phyloP scores from a whole-genome alignment of 2,888 invertebrate genomes.

The Chelonus formosanus region DNA sequence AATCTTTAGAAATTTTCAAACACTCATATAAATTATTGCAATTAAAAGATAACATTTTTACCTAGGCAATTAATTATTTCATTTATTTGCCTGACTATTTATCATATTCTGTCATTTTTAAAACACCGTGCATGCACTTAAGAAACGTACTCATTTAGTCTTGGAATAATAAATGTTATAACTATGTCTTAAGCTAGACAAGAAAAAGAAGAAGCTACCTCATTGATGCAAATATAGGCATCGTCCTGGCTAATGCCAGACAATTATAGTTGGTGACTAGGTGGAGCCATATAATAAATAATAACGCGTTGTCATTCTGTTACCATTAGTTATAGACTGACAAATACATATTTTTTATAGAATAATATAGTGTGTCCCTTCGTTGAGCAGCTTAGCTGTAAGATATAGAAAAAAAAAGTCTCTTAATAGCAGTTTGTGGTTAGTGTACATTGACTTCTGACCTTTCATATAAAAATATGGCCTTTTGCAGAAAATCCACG shows the following conservation, averaged over 20 bases:
- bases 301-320: slow-evolving; percentile 43
- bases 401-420: too few relatives aligned
- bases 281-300: slow-evolving; percentile 41
- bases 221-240: slow-evolving; percentile 35
- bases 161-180: slow-evolving; percentile 50
- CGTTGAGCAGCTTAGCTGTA: too few relatives aligned
- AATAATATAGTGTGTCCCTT: slow-evolving; percentile 40
- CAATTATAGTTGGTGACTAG: slow-evolving; percentile 50
- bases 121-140: slow-evolving; percentile 1
- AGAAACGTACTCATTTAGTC: slow-evolving; percentile 1
- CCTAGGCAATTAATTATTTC: too few relatives aligned
- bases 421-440: neutral
- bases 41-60: too few relatives aligned
- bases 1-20: too few relatives aligned
- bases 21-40: too few relatives aligned
- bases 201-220: slow-evolving; percentile 34
- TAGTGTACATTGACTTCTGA: neutral
- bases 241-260: slow-evolving; percentile 47
- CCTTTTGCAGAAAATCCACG: too few relatives aligned
- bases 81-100: neutral
- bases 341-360: slow-evolving; percentile 46
- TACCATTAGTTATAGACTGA: slow-evolving; percentile 43
- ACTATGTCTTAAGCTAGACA: slow-evolving; percentile 28
- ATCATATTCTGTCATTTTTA: slow-evolving; percentile 12
- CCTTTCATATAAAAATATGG: too few relatives aligned